These are phyloP conservation scores for Helicolenus hilgendorfi DNA, from an alignment of 2,797 vertebrate species.

Conservation along the genomic window DNA sequence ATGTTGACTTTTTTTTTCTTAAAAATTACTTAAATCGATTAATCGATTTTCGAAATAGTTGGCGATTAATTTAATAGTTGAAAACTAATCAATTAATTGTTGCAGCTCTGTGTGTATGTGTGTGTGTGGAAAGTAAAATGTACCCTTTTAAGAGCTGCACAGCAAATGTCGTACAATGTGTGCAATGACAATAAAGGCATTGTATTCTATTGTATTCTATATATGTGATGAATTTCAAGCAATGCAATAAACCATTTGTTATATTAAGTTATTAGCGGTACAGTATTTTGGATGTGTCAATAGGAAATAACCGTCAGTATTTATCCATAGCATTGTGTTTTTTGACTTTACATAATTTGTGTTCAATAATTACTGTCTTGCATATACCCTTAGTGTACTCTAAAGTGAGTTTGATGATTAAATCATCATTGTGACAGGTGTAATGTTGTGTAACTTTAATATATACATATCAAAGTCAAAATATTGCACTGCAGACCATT, in stretches of 20 bases:
- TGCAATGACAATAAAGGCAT: too few species aligned
- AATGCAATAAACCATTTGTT: not conserved
- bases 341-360: not conserved
- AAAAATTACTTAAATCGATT: too few species aligned
- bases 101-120: too few species aligned
- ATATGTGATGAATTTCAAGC: too few species aligned
- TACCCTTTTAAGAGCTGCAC: too few species aligned
- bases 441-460: not conserved
- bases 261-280: not conserved
- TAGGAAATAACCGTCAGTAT: not conserved
- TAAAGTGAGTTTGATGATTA: not conserved
- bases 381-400: not conserved
- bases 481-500: not conserved
- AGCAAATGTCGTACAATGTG: too few species aligned
- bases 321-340: not conserved
- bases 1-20: too few species aligned
- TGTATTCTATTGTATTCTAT: too few species aligned
- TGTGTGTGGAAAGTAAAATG: too few species aligned
- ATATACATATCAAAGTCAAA: not conserved
- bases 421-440: not conserved
- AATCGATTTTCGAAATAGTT: too few species aligned
- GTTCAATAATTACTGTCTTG: not conserved
- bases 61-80: accelerated
- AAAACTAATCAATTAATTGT: too few species aligned
- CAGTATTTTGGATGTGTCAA: not conserved